phyloP scores from a whole-genome alignment of 1,140 invertebrate genomes.

The Glossosoma conforme region DNA sequence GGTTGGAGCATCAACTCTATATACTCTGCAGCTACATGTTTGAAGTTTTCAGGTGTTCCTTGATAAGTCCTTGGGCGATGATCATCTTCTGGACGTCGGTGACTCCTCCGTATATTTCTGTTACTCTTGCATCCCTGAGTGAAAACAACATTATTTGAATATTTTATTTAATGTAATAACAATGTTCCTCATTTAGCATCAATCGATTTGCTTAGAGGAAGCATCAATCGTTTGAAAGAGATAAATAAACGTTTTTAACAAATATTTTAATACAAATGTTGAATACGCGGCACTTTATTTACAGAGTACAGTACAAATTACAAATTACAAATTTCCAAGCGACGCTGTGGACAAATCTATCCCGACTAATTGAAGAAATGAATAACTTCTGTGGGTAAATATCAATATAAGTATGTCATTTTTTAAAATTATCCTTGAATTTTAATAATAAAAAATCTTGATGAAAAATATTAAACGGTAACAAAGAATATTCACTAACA shows the following conservation, averaged over 20 bases:
- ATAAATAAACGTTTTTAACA: not conserved
- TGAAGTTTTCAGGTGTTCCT: conserved; percentile 35
- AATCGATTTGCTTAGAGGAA: not conserved
- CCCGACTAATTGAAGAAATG: no score
- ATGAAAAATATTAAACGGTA: no score
- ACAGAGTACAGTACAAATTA: not conserved
- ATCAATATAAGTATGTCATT: no score
- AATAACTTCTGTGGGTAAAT: no score
- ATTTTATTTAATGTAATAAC: no score
- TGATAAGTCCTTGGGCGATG: conserved; percentile 59
- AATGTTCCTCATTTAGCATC: no score
- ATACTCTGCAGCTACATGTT: no score
- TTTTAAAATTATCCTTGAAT: no score
- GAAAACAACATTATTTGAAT: conserved; percentile 2
- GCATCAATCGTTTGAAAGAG: not conserved
- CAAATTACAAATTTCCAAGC: not conserved
- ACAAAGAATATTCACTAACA: no score
- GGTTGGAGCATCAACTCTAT: no score
- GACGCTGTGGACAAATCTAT: no score
- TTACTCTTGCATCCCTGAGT: conserved; percentile 72
- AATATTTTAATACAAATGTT: not conserved
- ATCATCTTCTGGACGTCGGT: conserved; percentile 89
- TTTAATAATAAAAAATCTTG: no score
- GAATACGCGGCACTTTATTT: not conserved
- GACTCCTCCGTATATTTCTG: conserved; percentile 84